Evolutionary conservation across 2,888 invertebrate genomes (phyloP).

Genomic region (Lysandra coridon): DNA sequence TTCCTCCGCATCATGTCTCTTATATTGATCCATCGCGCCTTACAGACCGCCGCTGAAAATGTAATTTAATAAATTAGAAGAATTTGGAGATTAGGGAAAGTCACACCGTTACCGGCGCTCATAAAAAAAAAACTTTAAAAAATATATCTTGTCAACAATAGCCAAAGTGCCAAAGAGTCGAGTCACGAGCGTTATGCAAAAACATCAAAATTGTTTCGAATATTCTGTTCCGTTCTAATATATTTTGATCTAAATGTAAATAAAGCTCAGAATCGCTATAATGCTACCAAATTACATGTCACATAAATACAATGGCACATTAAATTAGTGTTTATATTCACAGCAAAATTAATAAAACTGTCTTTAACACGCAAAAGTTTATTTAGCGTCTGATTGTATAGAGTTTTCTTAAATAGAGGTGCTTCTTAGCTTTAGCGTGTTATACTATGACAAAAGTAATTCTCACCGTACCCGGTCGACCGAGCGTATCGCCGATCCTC

Average conservation of each 20-base stretch:
- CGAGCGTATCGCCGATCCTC: conserved; percentile 63
- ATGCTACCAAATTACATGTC: no score
- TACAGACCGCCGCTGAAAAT: conserved; percentile 61
- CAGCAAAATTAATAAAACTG: background rate
- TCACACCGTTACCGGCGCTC: background rate
- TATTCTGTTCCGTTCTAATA: background rate
- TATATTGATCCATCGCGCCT: conserved; percentile 69
- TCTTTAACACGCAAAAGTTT: background rate
- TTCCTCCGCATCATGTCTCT: conserved; percentile 69
- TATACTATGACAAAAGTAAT: background rate
- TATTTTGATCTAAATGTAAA: background rate
- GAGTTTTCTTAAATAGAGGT: background rate
- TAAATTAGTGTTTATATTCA: background rate
- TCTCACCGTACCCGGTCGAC: conserved; percentile 54
- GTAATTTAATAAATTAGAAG: background rate
- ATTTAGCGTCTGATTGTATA: background rate
- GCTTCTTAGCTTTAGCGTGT: background rate
- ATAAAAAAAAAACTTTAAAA: no score
- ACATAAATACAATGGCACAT: background rate
- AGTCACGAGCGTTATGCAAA: no score
- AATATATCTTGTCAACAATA: no score
- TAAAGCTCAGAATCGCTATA: background rate
- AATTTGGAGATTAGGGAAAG: background rate
- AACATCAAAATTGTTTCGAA: no score
- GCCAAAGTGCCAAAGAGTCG: no score